Conservation (phyloP, 2,888 invertebrate genomes). For the Andricus curvator region DNA sequence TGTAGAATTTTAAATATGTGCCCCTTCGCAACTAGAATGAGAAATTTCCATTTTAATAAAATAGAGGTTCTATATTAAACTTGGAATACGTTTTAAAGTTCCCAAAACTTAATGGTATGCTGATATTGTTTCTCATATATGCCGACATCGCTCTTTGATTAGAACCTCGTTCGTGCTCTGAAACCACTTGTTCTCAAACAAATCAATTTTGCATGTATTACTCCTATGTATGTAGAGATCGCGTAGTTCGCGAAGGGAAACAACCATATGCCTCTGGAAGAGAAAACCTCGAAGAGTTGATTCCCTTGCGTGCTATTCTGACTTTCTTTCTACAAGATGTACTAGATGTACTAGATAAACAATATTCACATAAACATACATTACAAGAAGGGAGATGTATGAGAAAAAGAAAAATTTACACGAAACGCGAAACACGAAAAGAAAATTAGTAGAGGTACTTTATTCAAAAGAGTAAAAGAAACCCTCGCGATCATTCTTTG, state of each 20-base stretch:
- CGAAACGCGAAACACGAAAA: not conserved
- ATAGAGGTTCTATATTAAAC: conserved; percentile 4
- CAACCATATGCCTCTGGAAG: conserved; percentile 4
- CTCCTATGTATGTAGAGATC: not conserved
- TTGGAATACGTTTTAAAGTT: conserved; percentile 22
- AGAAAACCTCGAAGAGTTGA: conserved; percentile 33
- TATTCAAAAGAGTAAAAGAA: not conserved
- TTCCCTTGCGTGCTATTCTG: conserved; percentile 29
- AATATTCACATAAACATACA: conserved; percentile 13
- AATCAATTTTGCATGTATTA: conserved; percentile 32
- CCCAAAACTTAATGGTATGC: not conserved
- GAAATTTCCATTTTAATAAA: conserved; percentile 31
- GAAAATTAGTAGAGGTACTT: not conserved
- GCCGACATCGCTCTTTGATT: conserved; percentile 16
- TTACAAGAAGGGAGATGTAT: not conserved
- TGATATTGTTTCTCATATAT: conserved; percentile 26
- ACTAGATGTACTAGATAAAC: not conserved
- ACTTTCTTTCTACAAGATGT: conserved; percentile 5
- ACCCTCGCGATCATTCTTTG: too few relatives aligned
- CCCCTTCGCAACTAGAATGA: not conserved
- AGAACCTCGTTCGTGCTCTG: conserved; percentile 4
- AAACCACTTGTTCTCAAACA: conserved; percentile 30
- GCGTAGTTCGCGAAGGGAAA: conserved; percentile 25
- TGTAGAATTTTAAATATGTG: conserved; percentile 15
- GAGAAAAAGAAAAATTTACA: not conserved